Evolutionary conservation across 2,888 invertebrate species (phyloP).

Genomic region (Shargacucullia verbasci): DNA sequence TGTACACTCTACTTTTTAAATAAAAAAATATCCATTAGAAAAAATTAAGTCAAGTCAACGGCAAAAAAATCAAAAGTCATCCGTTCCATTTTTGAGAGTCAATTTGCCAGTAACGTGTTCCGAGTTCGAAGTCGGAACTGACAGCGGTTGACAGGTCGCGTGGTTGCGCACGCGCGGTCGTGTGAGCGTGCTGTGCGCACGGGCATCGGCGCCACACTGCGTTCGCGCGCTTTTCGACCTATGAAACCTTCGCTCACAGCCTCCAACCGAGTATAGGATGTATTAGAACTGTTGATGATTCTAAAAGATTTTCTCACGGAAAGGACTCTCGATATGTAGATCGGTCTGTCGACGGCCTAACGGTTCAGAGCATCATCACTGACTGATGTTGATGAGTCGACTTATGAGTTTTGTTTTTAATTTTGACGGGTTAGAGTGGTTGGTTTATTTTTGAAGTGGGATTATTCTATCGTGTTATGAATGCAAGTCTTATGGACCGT

Average conservation of each 20-base stretch:
- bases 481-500: constrained; percentile 76
- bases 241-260: constrained; percentile 82
- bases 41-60: constrained; percentile 66
- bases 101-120: constrained; percentile 60
- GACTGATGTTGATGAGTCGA: constrained; percentile 80
- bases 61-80: constrained; percentile 68
- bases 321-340: constrained; percentile 78
- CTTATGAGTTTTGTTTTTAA: constrained; percentile 77
- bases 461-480: constrained; percentile 80
- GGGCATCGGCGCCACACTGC: constrained; percentile 86
- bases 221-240: constrained; percentile 88
- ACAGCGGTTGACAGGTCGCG: constrained; percentile 78
- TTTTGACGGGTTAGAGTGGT: constrained; percentile 73
- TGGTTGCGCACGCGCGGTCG: constrained; percentile 76
- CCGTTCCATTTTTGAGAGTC: constrained; percentile 74
- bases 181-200: constrained; percentile 86
- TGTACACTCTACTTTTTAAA: constrained; percentile 24
- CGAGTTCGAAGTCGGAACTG: constrained; percentile 74
- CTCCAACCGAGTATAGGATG: constrained; percentile 74
- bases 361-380: constrained; percentile 72
- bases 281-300: constrained; percentile 77
- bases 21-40: constrained; percentile 42
- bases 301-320: constrained; percentile 83
- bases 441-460: constrained; percentile 77
- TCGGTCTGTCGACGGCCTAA: constrained; percentile 70